Base-by-base conservation (phyloP, 2,113 vertebrate species). In the Nyctereutes procyonoides region DNA sequence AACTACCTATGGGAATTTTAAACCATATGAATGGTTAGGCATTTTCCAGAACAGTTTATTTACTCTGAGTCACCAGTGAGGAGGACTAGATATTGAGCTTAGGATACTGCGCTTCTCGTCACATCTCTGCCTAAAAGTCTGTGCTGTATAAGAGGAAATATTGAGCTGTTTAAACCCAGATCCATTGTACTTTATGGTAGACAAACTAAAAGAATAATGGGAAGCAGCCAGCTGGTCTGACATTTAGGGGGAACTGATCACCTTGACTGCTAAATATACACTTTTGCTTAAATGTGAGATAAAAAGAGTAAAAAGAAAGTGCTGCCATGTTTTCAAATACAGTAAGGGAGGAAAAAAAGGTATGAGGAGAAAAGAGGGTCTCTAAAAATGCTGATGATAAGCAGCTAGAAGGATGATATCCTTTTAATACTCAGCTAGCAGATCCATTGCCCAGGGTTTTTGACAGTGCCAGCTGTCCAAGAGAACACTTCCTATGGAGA, bases 211-310 rank as follows among this genome's bases (percentile, higher is more conserved):
- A 80, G 63, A 88, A 86, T 48, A 55, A 3, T 60, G 24, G 9
- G 22, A 79, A 86, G 43, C 43, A 62, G 53, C 12, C 0, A 38
- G 19, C 11, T 55, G n/a, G 30, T 14, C 30, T 95, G 79, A 79
- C 73, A 65, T 73, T 82, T 24, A 79, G 24, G 38, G n/a, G 32
- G 8, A 58, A 8, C 22, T 67, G 11, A 43, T 60, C 35, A 60
- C 11, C 7, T 93, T 90, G 67, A 53, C 17, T 51, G 26, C 19
- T 71, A 35, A 96, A 51, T 1, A 2, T 24, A 87, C 2, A 0
- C 53, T 38, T 96, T 94, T 63, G 71, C 76, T 84, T 90, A 82
- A 96, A 88, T 85, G 19, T 62, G 69, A 90, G 69, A 30, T 56
- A 35, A 82, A 87, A 81, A 83, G 15, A 17, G 28, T 32, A 77